phyloP scores from a whole-genome alignment of 2,888 invertebrate species.

The Cheilosia vernalis region DNA sequence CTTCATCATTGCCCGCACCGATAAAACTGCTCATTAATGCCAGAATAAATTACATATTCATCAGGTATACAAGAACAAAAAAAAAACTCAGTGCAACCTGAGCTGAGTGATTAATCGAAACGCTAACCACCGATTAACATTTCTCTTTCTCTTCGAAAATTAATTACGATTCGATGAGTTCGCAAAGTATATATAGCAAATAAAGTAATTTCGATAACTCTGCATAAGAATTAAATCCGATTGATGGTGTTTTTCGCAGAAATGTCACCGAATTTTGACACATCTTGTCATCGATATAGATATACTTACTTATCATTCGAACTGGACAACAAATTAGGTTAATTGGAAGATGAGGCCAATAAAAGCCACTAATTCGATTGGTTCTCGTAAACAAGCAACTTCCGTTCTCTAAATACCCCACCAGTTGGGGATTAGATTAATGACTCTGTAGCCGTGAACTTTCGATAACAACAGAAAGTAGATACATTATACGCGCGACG shows the following conservation, averaged over 20 bases:
- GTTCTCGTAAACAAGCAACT: neutral
- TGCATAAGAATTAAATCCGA: neutral
- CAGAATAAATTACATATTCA: constrained; percentile 47
- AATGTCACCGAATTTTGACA: constrained; percentile 28
- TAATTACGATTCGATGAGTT: constrained; percentile 47
- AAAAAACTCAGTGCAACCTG: constrained; percentile 36
- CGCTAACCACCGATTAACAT: constrained; percentile 43
- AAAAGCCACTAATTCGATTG: constrained; percentile 23
- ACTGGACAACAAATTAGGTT: constrained; percentile 28
- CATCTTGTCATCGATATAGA: constrained; percentile 16
- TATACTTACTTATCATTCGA: neutral
- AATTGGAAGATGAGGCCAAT: constrained; percentile 32
- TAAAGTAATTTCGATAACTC: constrained; percentile 22
- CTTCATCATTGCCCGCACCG: constrained; percentile 18
- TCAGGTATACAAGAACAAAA: constrained; percentile 12
- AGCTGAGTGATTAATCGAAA: constrained; percentile 64
- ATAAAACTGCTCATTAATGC: constrained; percentile 52
- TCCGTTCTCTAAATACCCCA: neutral
- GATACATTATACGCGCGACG: neutral
- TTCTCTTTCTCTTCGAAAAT: constrained; percentile 34
- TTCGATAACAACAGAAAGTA: constrained; percentile 49
- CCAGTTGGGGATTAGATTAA: constrained; percentile 49
- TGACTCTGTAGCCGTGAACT: constrained; percentile 67
- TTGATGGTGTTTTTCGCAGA: neutral
- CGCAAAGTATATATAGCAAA: constrained; percentile 41